Conservation (phyloP, 2,888 invertebrate genomes). For the Volucella bombylans region DNA sequence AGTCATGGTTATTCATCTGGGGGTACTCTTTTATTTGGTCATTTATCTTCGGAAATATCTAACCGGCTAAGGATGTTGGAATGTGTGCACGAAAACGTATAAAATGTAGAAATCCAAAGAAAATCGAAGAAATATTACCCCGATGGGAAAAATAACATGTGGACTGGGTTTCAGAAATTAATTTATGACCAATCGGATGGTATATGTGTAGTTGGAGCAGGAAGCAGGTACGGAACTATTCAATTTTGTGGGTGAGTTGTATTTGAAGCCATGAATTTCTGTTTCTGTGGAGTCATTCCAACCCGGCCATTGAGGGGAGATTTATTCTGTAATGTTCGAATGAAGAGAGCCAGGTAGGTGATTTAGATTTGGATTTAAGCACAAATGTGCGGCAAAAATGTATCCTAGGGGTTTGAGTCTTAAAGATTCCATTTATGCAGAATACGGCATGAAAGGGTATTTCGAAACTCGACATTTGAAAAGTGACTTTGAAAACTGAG, state of each 20-base stretch:
- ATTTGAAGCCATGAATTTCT: not conserved
- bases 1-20: constrained; percentile 28
- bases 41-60: constrained; percentile 15
- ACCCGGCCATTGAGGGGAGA: too few relatives aligned
- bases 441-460: too few relatives aligned
- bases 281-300: not conserved
- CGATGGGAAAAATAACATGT: constrained; percentile 23
- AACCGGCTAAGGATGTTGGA: not conserved
- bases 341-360: too few relatives aligned
- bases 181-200: constrained; percentile 52
- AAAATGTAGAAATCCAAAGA: constrained; percentile 22
- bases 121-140: constrained; percentile 26
- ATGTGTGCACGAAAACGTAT: constrained; percentile 2
- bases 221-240: constrained; percentile 11
- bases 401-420: too few relatives aligned
- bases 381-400: too few relatives aligned
- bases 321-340: too few relatives aligned
- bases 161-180: constrained; percentile 32
- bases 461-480: too few relatives aligned
- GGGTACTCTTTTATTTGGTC: constrained; percentile 26
- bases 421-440: too few relatives aligned
- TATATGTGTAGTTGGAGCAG: not conserved
- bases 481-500: too few relatives aligned
- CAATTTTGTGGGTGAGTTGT: not conserved
- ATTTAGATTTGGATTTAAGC: too few relatives aligned